Conservation (phyloP, 2,113 vertebrate species). For the Myiagra hebetior region DNA sequence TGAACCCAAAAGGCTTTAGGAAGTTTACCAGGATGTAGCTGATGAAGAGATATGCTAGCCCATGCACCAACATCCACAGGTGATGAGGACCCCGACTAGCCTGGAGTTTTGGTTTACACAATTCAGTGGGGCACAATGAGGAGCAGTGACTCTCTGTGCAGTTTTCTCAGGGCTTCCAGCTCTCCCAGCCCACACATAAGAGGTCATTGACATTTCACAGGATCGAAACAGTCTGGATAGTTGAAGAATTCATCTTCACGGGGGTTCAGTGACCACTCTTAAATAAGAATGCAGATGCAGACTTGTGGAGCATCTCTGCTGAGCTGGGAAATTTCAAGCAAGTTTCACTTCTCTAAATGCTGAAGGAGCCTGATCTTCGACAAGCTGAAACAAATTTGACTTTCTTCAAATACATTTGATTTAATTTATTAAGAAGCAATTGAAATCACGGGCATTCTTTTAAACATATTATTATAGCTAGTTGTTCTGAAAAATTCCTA, state of each 20-base stretch:
- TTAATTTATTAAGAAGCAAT: neutral
- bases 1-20: neutral
- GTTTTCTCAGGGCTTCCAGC: neutral
- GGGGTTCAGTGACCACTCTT: neutral
- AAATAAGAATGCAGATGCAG: neutral
- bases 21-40: neutral
- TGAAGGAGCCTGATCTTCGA: neutral
- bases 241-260: neutral
- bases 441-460: neutral
- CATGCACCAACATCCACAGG: neutral
- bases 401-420: neutral
- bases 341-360: neutral
- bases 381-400: neutral
- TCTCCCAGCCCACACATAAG: neutral
- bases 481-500: neutral
- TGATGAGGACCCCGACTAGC: neutral
- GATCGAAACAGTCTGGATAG: neutral
- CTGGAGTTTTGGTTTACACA: neutral
- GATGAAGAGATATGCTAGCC: neutral
- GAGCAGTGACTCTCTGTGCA: neutral
- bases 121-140: neutral
- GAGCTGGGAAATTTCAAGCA: neutral
- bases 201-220: rapidly evolving
- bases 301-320: neutral
- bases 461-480: neutral